These are phyloP conservation scores for Rhamnusium bicolor DNA, from an alignment of 2,888 invertebrate species.

Conservation along the genomic window DNA sequence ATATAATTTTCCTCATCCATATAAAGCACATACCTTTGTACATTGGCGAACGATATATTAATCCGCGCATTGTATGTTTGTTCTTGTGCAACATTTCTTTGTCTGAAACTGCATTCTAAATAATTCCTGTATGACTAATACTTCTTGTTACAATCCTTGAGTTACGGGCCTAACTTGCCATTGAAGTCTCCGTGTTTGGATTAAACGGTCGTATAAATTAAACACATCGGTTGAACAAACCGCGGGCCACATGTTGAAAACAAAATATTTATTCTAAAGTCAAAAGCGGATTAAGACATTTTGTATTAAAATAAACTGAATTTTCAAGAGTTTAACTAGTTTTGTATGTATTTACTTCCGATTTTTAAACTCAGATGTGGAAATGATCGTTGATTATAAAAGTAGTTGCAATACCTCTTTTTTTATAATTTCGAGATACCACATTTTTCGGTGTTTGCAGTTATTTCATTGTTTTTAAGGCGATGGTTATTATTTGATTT, in stretches of 20 bases:
- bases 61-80: background rate
- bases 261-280: background rate
- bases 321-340: too few relatives aligned
- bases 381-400: too few relatives aligned
- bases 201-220: constrained; percentile 22
- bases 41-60: background rate
- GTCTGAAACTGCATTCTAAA: constrained; percentile 8
- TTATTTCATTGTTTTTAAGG: too few relatives aligned
- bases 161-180: constrained; percentile 34
- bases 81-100: constrained; percentile 11
- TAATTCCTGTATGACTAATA: constrained; percentile 34
- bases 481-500: too few relatives aligned
- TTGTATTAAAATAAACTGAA: too few relatives aligned
- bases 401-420: too few relatives aligned
- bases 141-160: constrained; percentile 18
- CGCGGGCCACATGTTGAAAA: background rate
- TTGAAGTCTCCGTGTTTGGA: constrained; percentile 32
- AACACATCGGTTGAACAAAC: background rate
- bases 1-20: constrained; percentile 1
- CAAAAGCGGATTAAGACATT: too few relatives aligned
- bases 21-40: background rate
- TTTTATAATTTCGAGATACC: too few relatives aligned
- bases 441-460: too few relatives aligned
- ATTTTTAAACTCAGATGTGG: too few relatives aligned
- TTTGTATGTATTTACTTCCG: too few relatives aligned